A percentile compares a stretch with the other conserved stretches of the same genome.
Evolutionary conservation across 2,888 invertebrate genomes (phyloP).

Genomic region (Morinoia aosen): DNA sequence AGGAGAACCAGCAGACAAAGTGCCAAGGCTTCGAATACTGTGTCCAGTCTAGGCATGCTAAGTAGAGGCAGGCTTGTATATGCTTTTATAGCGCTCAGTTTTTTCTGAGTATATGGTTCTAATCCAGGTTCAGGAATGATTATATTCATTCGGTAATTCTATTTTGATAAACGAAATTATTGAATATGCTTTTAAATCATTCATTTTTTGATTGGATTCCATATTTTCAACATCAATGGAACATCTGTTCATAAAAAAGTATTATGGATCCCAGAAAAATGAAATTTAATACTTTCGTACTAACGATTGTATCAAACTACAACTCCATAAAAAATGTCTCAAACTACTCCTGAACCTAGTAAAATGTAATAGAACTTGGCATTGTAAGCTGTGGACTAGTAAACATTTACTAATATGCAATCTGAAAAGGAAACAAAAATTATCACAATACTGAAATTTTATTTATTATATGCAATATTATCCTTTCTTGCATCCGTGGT

Average conservation of each 20-base stretch:
- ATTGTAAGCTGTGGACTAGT: background rate
- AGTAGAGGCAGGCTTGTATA: background rate
- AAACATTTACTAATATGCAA: background rate
- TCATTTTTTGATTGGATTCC: background rate
- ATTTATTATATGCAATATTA: background rate
- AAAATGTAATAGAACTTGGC: background rate
- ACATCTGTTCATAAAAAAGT: background rate
- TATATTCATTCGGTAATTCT: background rate
- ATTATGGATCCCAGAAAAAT: background rate
- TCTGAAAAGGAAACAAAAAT: background rate
- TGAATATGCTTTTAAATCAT: background rate
- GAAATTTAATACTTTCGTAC: background rate
- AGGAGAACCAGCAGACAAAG: background rate
- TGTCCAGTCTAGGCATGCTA: background rate
- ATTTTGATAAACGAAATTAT: background rate
- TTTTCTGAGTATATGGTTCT: background rate
- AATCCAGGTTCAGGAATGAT: background rate
- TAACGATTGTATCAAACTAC: background rate
- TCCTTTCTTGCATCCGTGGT: background rate
- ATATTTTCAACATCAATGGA: background rate
- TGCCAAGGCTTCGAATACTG: background rate
- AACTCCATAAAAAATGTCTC: background rate
- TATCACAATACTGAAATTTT: background rate
- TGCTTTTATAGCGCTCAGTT: background rate
- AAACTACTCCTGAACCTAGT: background rate